Conservation (phyloP, 1,140 invertebrate species). For the Trichoplusia ni region DNA sequence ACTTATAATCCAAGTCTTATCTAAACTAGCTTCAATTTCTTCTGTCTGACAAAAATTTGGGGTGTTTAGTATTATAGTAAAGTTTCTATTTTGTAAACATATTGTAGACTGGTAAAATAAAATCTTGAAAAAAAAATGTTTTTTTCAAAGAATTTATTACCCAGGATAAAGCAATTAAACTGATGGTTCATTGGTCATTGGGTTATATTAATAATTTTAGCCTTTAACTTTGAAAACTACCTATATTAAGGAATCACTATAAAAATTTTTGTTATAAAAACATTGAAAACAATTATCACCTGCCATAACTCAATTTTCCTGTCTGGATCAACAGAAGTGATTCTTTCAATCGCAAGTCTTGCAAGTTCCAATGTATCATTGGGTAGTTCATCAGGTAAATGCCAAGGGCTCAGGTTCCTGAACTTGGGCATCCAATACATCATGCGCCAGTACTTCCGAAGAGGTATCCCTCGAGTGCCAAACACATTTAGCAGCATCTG, state of each 20-base stretch:
- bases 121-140: too few relatives aligned
- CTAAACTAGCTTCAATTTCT: slow-evolving; percentile 88
- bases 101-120: too few relatives aligned
- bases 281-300: slow-evolving; percentile 68
- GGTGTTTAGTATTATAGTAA: too few relatives aligned
- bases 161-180: too few relatives aligned
- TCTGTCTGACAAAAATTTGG: slow-evolving; percentile 80
- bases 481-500: slow-evolving; percentile 92
- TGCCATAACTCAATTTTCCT: slow-evolving; percentile 87
- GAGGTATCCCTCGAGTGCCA: slow-evolving; percentile 88
- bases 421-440: slow-evolving; percentile 99
- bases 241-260: too few relatives aligned
- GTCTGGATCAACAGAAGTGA: slow-evolving; percentile 92
- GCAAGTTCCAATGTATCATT: slow-evolving; percentile 91
- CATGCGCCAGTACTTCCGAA: slow-evolving; percentile 94
- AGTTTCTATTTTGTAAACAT: too few relatives aligned
- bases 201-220: too few relatives aligned
- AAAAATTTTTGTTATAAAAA: too few relatives aligned
- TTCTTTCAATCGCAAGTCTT: slow-evolving; percentile 91
- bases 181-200: too few relatives aligned
- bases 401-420: slow-evolving; percentile 94
- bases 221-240: too few relatives aligned
- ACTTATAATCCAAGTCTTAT: slow-evolving; percentile 97
- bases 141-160: too few relatives aligned
- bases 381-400: slow-evolving; percentile 88